Evolutionary conservation across 2,797 vertebrate genomes (phyloP), one percentile per base, ranked within the genome.

Genomic region (Sus cebifrons): DNA sequence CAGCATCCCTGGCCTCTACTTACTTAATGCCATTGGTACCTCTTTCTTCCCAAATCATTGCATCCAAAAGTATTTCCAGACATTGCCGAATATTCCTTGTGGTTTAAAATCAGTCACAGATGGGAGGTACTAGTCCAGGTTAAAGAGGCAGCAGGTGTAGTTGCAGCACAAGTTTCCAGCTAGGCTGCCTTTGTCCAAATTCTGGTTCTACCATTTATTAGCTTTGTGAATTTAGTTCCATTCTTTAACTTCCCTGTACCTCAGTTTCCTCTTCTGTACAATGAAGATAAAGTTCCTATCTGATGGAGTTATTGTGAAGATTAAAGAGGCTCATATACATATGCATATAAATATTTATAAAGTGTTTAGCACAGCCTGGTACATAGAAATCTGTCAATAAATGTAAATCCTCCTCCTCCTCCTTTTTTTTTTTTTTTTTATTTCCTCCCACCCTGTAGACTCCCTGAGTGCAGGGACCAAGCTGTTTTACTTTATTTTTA

Each of bases 261-360:
- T 94, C 29, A 44, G 86, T 91, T 91, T 95, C 29, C 52, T 94
- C 15, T 79, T 32, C 8, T 4, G 4, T 78, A 83, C n/a, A 73
- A 60, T 36, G 29, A 44, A 7, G 23, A 27, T 68, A 74, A 29
- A 70, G 16, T 13, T n/a, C 23, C 62, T 70, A 62, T 23, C 27
- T 58, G 17, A 20, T 4, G 18, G 40, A 10, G 44, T 82, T 65
- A 82, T 58, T 67, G 16, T 60, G 27, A 86, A 87, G 40, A 44
- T n/a, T 71, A 87, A 58, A n/a, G 32, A 89, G 68, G 40, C 78
- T 44, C n/a, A 64, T 70, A 32, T 27, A 17, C 36, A 29, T 58
- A 65, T 10, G 9, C 27, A 70, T 32, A 3, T 60, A 49, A 71
- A 32, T 70, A 77, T 32, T 58, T 21, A 94, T 29, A 68, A 62